phyloP scores from a whole-genome alignment of 2,888 invertebrate species.

The Mellilla xanthometata region DNA sequence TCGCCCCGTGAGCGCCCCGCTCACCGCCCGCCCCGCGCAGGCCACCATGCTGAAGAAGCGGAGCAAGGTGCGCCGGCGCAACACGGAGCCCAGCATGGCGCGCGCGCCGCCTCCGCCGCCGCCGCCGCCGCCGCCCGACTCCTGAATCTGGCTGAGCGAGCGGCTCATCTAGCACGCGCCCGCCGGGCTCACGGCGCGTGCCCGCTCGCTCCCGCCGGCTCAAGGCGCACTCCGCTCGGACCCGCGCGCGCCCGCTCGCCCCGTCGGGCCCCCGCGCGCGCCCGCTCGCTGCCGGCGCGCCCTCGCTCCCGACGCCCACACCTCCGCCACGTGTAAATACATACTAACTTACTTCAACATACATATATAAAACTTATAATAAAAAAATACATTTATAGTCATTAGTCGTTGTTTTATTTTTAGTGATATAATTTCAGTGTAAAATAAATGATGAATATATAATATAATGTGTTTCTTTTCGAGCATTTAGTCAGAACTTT shows the following conservation, averaged over 20 bases:
- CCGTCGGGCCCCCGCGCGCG: slow-evolving; percentile 38
- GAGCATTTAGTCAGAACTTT: slow-evolving; percentile 1
- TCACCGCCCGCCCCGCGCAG: slow-evolving; percentile 83
- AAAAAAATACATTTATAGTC: slow-evolving; percentile 65
- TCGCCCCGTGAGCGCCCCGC: slow-evolving; percentile 64
- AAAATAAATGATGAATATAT: slow-evolving; percentile 55
- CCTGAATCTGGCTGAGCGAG: slow-evolving; percentile 89
- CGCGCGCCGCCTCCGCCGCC: slow-evolving; percentile 60
- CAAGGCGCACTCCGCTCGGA: slow-evolving; percentile 5
- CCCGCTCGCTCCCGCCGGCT: slow-evolving; percentile 54
- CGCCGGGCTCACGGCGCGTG: slow-evolving; percentile 57
- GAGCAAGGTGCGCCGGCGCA: slow-evolving; percentile 97
- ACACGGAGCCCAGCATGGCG: slow-evolving; percentile 92
- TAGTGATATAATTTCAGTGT: slow-evolving; percentile 54
- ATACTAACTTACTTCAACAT: slow-evolving; percentile 43
- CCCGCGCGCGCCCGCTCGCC: too few relatives aligned
- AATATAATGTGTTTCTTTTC: slow-evolving; percentile 33
- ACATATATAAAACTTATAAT: slow-evolving; percentile 41
- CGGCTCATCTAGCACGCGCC: slow-evolving; percentile 83
- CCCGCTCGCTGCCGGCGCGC: slow-evolving; percentile 54
- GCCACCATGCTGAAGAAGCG: slow-evolving; percentile 99
- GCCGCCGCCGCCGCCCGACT: slow-evolving; percentile 73
- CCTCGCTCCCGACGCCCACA: slow-evolving; percentile 7
- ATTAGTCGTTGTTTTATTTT: slow-evolving; percentile 72
- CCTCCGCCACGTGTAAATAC: slow-evolving; percentile 55